Base-by-base conservation (phyloP, 2,797 vertebrate species). In the Rachycentron canadum region DNA sequence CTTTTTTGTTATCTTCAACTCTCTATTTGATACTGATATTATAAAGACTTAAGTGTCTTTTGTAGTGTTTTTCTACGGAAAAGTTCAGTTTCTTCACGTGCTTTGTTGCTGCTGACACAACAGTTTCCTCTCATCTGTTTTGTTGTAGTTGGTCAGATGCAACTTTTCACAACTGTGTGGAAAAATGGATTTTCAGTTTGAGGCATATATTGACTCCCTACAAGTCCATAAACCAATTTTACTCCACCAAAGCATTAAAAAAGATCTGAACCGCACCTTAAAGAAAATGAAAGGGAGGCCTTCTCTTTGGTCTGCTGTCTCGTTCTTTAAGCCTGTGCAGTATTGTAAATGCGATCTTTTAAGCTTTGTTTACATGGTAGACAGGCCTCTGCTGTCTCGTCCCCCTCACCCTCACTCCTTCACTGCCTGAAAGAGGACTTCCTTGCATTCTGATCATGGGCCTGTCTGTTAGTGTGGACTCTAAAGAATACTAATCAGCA, bases 401-500 rank as follows among this genome's bases (percentile, higher is more conserved):
- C 82, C 81, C 86, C 81, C 86, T 77, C 88, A 74, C 75, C 84
- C 86, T 86, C 86, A 57, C 80, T 79, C 84, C 83, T 83, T 69
- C 81, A 32, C 57, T 23, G 76, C 74, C 83, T 83, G 82, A 90
- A 85, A 85, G 88, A 93, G 86, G 88, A 91, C 92, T 92, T 93
- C 91, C 92, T 92, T 93, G 92, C 87, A 93, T 94, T 92, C 83
- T 94, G 93, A 94, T 92, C 25, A 63, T 5, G 43, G 83, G 71
- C 71, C 88, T 89, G 86, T 91, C 91, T 86, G 75, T 91, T 90
- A 40, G 2, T 78, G 86, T 76, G 14, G 56, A 58, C 90, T 90
- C 86, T 78, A 83, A 89, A 88, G 94, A 95, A 95, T 95, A 93
- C 93, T 95, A 94, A 95, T 94, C 82, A 91, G 90, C 43, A 66